phyloP scores from a whole-genome alignment of 2,888 invertebrate species.

The Tinea pellionella region DNA sequence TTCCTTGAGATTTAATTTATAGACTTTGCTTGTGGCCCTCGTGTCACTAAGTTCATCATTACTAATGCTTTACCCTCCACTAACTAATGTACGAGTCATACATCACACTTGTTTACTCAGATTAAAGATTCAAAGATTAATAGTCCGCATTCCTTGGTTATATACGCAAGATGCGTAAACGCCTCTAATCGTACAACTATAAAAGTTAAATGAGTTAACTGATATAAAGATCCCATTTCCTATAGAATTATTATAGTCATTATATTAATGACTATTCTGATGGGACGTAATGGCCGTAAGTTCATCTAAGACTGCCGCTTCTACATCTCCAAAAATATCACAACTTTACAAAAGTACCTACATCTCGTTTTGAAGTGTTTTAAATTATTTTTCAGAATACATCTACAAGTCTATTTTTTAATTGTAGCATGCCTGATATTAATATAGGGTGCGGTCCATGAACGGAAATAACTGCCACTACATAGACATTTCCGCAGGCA shows the following conservation, averaged over 20 bases:
- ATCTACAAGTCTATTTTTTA: too few relatives aligned
- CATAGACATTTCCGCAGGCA: too few relatives aligned
- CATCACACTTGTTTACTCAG: conserved; percentile 55
- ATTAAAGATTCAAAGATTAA: conserved; percentile 2
- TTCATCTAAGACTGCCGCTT: neutral
- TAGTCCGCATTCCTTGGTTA: conserved; percentile 30
- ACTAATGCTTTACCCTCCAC: conserved; percentile 52
- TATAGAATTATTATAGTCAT: conserved; percentile 9
- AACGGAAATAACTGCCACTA: too few relatives aligned
- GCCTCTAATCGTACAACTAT: neutral
- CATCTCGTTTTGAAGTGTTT: too few relatives aligned
- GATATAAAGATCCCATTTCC: conserved; percentile 5
- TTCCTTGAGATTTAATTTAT: conserved; percentile 70
- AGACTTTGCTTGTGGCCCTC: conserved; percentile 49
- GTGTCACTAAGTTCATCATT: conserved; percentile 47
- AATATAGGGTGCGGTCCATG: too few relatives aligned
- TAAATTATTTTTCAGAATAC: too few relatives aligned
- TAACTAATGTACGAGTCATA: conserved; percentile 58
- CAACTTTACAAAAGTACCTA: neutral
- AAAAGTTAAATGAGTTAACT: conserved; percentile 5
- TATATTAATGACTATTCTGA: conserved; percentile 9
- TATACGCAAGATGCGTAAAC: conserved; percentile 27
- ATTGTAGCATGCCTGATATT: too few relatives aligned
- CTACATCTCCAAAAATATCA: neutral
- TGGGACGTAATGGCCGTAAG: neutral